Evolutionary conservation across 2,797 vertebrate genomes (phyloP).

Genomic region (Neosilurus mollespiculum): DNA sequence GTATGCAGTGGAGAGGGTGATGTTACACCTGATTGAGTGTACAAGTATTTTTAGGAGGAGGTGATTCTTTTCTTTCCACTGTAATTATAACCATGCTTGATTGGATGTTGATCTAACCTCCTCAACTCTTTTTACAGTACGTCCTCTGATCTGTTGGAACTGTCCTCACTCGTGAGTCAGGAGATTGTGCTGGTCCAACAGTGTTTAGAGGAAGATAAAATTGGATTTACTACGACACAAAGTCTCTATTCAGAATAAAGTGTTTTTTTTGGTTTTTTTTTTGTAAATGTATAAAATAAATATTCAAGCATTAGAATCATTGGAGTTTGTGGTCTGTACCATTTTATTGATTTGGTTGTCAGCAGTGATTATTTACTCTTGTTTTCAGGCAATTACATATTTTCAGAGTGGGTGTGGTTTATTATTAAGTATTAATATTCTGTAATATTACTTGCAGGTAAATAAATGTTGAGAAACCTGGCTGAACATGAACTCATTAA

Average conservation of each 20-base stretch:
- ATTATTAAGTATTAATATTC: neutral
- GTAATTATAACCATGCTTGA: neutral
- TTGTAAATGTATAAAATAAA: slow-evolving; percentile 8
- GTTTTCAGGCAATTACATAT: neutral
- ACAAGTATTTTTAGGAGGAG: no score
- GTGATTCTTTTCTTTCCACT: no score
- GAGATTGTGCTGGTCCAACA: slow-evolving; percentile 70
- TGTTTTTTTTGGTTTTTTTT: neutral
- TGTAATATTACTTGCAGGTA: neutral
- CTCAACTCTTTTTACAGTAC: slow-evolving; percentile 59
- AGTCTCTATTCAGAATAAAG: slow-evolving; percentile 60
- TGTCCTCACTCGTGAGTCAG: slow-evolving; percentile 73
- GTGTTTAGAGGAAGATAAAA: slow-evolving; percentile 65
- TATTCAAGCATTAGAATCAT: neutral
- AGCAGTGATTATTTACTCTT: neutral
- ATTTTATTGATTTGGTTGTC: neutral
- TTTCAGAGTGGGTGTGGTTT: neutral
- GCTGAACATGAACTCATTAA: no score
- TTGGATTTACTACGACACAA: slow-evolving; percentile 58
- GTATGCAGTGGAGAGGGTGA: no score
- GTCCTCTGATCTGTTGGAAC: slow-evolving; percentile 72
- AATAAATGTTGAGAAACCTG: no score
- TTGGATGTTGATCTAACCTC: neutral
- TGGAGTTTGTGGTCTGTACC: neutral
- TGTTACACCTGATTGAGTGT: no score